Evolutionary conservation across 53 echinoderm and acorn worm genomes (phyloP), one percentile per base, ranked within the genome.

Genomic region (Crossaster papposus): DNA sequence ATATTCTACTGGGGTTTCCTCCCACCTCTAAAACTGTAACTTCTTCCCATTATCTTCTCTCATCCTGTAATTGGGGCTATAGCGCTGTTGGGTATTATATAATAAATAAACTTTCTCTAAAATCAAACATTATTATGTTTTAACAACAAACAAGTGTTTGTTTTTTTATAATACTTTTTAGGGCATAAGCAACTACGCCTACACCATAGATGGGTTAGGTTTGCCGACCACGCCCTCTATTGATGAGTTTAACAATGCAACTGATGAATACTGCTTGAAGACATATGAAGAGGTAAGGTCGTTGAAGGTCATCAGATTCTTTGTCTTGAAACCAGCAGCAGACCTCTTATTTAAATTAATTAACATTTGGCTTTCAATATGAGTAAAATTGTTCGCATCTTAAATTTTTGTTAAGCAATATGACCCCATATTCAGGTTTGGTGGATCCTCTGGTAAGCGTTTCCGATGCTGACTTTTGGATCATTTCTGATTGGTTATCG

Each of bases 281-380:
- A 89, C 89, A 35, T 92, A 81, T 35, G 83, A 89, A 10, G 82
- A 92, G 82, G 92, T 92, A 82, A 81, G 81, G 26, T n/a, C 34
- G 14, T 36, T 77, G 36, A 77, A 12, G 28, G 23, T 12, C 36
- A 32, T 64, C 31, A 11, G 6, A 81, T 24, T 32, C 34, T 80
- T 14, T 1, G 9, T 17, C 28, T 36, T 30, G 35, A 18, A 65
- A 15, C n/a, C 38, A 36, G 44, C 44, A 44, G 44, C 6, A 9
- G 44, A 44, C 44, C 44, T 0, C 6, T 44, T 44, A 7, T 44
- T 5, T 44, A 44, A 44, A 44, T 7, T 9, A 44, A 44, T n/a
- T n/a, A n/a, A n/a, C n/a, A n/a, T n/a, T n/a, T n/a, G n/a, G n/a
- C n/a, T n/a, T n/a, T n/a, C n/a, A n/a, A n/a, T n/a, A 44, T 44